A percentile compares a stretch with the other conserved stretches of the same genome.
Conservation (phyloP, 2,888 invertebrate genomes). For the Drosophila barbarae region DNA sequence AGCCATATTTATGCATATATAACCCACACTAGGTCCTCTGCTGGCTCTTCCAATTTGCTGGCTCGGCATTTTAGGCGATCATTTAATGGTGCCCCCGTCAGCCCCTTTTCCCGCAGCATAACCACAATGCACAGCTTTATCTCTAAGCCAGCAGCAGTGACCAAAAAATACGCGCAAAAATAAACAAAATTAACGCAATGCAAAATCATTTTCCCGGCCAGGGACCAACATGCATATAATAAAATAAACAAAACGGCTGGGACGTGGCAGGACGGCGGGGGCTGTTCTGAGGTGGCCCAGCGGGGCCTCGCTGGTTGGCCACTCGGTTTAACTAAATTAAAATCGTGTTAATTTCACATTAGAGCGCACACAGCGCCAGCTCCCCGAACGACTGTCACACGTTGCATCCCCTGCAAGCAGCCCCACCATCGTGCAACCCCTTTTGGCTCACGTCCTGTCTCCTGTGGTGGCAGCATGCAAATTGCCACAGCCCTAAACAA, state of each 20-base stretch:
- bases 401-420: slow-evolving; percentile 27
- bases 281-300: slow-evolving; percentile 17
- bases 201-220: slow-evolving; percentile 58
- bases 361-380: slow-evolving; percentile 64
- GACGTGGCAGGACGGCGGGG: slow-evolving; percentile 1
- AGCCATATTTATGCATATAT: background rate
- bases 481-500: slow-evolving; percentile 63
- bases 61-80: slow-evolving; percentile 23
- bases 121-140: slow-evolving; percentile 51
- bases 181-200: slow-evolving; percentile 65
- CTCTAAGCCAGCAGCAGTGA: slow-evolving; percentile 49
- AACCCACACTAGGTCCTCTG: background rate
- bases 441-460: slow-evolving; percentile 5
- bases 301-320: slow-evolving; percentile 55
- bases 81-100: slow-evolving; percentile 14
- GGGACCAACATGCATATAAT: slow-evolving; percentile 57
- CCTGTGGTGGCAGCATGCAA: slow-evolving; percentile 50
- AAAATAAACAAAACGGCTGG: slow-evolving; percentile 60
- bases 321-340: slow-evolving; percentile 75
- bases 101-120: background rate
- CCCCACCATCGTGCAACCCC: slow-evolving; percentile 1
- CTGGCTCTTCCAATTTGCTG: slow-evolving; percentile 20
- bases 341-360: slow-evolving; percentile 76
- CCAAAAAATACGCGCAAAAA: slow-evolving; percentile 51
- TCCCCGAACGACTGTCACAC: slow-evolving; percentile 63